A percentile compares a stretch with the other conserved stretches of the same genome.
phyloP scores from a whole-genome alignment of 2,113 vertebrate genomes.

The Neotragus moschatus region DNA sequence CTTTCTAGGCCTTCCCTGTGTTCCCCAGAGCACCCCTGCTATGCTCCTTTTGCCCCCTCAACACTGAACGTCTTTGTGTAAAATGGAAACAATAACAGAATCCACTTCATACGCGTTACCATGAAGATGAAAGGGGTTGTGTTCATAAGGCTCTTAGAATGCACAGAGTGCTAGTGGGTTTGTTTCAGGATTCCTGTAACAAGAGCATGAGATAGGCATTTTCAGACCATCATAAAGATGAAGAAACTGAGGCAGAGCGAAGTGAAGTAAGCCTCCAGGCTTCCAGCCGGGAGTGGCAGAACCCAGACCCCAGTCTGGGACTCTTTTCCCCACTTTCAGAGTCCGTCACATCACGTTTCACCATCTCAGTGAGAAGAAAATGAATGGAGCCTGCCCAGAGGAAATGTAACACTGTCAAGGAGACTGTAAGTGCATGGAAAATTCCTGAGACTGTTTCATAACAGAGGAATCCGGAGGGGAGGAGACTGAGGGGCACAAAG shows the following conservation, averaged over 20 bases:
- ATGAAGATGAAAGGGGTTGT: not conserved
- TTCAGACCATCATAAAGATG: not conserved
- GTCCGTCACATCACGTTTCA: not conserved
- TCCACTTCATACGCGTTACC: not conserved
- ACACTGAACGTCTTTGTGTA: not conserved
- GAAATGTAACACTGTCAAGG: not conserved
- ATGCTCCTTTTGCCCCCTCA: not conserved
- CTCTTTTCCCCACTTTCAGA: not conserved
- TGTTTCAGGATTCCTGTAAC: not conserved
- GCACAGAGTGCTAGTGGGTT: not conserved
- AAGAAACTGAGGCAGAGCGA: not conserved
- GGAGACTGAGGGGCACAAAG: not conserved
- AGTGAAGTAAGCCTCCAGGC: not conserved
- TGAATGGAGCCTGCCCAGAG: not conserved
- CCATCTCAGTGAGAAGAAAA: not conserved
- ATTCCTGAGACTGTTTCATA: constrained; percentile 1
- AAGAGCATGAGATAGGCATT: not conserved
- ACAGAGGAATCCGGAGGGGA: not conserved
- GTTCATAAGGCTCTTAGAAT: not conserved
- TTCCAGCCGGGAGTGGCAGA: not conserved
- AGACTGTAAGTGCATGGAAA: constrained; percentile 36
- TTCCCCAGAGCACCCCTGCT: not conserved
- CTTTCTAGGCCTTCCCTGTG: not conserved
- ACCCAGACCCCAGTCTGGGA: not conserved
- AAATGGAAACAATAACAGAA: not conserved